Percentiles rank a stretch among this genome's conserved stretches.
phyloP scores from a whole-genome alignment of 2,888 invertebrate species.

The Mythimna ferrago region DNA sequence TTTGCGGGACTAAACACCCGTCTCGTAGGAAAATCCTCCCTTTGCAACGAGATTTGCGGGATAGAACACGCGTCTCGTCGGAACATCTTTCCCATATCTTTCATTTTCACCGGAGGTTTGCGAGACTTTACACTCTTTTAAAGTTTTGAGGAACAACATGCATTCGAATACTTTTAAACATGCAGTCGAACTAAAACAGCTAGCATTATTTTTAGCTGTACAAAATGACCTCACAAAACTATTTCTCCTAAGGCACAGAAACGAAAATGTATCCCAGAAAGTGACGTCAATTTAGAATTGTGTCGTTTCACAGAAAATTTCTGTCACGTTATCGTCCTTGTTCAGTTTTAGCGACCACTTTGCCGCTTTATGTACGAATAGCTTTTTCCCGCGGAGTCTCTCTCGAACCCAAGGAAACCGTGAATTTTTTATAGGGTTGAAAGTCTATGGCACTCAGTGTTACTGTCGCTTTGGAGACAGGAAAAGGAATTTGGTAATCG shows the following conservation, averaged over 20 bases:
- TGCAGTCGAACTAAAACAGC: constrained; percentile 10
- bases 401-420: not conserved
- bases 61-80: too few relatives aligned
- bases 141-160: too few relatives aligned
- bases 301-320: constrained; percentile 32
- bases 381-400: not conserved
- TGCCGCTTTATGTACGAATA: constrained; percentile 10
- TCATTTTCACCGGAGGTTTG: too few relatives aligned
- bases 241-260: constrained; percentile 9
- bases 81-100: too few relatives aligned
- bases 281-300: constrained; percentile 31
- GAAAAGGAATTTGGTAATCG: too few relatives aligned
- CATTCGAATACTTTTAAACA: not conserved
- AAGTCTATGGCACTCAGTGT: not conserved
- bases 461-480: not conserved
- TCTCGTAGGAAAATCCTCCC: too few relatives aligned
- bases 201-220: not conserved
- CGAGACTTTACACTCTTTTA: too few relatives aligned
- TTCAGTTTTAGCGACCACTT: constrained; percentile 3
- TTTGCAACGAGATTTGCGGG: too few relatives aligned
- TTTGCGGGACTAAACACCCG: too few relatives aligned
- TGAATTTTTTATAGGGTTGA: not conserved
- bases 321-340: constrained; percentile 9
- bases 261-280: constrained; percentile 37
- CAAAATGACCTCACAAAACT: constrained; percentile 3